Base-by-base conservation (phyloP, 2,113 vertebrate species). In the Forbesichthys papilliferus region DNA sequence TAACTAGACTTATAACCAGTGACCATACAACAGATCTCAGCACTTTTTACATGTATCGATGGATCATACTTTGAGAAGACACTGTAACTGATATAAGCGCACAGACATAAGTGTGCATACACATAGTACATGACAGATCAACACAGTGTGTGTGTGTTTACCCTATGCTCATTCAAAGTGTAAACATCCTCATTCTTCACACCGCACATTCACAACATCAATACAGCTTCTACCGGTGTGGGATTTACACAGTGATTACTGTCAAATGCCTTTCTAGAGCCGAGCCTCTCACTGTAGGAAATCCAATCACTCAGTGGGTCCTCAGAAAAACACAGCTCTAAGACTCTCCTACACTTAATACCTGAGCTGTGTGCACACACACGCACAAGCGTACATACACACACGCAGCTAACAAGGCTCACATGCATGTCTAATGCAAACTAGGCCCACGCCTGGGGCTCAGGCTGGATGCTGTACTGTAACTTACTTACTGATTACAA, bases 171-270 rank as follows among this genome's bases (percentile, higher is more conserved):
- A 72, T 66, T 81, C 66, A 59, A 5, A 58, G 73, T 80, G 81
- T 74, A 84, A 85, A 83, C 82, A 81, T 74, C 62, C 76, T 77
- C 71, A 82, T 67, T 78, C 74, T 86, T 87, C 81, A 68, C 77
- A 77, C 76, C 53, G 47, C n/a, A 81, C 64, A 76, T 80, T 73
- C 73, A 77, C 77, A 73, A 83, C 70, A 74, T 87, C 84, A 80
- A 84, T 86, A 84, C 68, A 9, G 69, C 82, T 87, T 82, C 78
- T 82, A 58, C 81, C 9, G 12, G 80, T 75, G 65, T 34, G 71
- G 82, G 84, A 89, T 89, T 87, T 87, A 79, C 82, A 78, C 69
- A 0, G 60, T 58, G 82, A 86, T 84, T 84, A 85, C 78, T 16
- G 68, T 59, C 42, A 13, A 74, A 71, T 61, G 46, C 60, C 75